Percentiles rank a stretch among this genome's conserved stretches.
Conservation (phyloP, 2,797 vertebrate species). For the Danio tinwini region DNA sequence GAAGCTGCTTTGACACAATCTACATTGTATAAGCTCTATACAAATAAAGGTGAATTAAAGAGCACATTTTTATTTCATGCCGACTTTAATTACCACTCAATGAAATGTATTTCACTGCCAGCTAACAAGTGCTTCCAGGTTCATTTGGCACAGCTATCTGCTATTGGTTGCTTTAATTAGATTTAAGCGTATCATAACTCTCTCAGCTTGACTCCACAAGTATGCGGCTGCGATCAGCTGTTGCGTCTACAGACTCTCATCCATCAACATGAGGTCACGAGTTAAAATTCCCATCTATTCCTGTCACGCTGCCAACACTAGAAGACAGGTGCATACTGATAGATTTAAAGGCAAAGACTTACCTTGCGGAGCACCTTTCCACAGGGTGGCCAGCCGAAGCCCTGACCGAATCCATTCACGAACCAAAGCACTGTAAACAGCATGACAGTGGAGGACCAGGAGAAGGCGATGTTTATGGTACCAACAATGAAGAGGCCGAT, state of each 20-base stretch:
- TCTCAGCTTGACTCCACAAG: neutral
- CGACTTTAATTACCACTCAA: neutral
- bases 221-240: constrained; percentile 8
- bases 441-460: constrained; percentile 86
- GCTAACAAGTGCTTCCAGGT: neutral
- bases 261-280: constrained; percentile 40
- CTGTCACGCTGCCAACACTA: constrained; percentile 24
- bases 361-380: constrained; percentile 95
- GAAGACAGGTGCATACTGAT: constrained; percentile 43
- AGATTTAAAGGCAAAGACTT: constrained; percentile 51
- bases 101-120: neutral
- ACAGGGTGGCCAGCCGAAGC: constrained; percentile 96
- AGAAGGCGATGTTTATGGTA: constrained; percentile 89
- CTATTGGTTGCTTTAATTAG: constrained; percentile 15
- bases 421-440: constrained; percentile 94
- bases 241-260: constrained; percentile 26
- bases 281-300: constrained; percentile 15
- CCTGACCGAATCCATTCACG: constrained; percentile 94
- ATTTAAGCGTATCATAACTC: neutral
- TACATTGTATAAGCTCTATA: too few relatives aligned
- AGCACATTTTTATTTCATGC: too few relatives aligned
- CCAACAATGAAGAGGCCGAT: constrained; percentile 92
- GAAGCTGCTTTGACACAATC: too few relatives aligned
- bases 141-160: neutral
- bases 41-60: too few relatives aligned